These are phyloP conservation scores for Muntiacus reevesi DNA, from an alignment of 2,113 vertebrate species.

Conservation along the genomic window DNA sequence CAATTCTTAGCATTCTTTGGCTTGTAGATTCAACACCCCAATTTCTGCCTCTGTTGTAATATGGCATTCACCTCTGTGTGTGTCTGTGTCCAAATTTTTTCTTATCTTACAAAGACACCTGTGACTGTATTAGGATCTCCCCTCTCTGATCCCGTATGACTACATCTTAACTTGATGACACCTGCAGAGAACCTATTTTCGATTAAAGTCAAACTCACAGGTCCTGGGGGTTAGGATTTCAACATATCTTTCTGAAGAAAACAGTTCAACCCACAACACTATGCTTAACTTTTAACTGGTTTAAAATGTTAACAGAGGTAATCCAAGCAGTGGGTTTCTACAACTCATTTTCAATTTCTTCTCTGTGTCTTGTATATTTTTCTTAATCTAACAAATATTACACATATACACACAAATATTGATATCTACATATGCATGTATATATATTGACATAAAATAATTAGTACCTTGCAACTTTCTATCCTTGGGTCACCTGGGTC, in stretches of 20 bases:
- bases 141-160: neutral
- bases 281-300: neutral
- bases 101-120: neutral
- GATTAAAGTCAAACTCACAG: neutral
- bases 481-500: neutral
- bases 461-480: neutral
- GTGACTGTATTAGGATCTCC: neutral
- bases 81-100: neutral
- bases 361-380: neutral
- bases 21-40: neutral
- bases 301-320: neutral
- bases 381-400: neutral
- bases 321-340: neutral
- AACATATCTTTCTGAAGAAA: neutral
- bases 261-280: neutral
- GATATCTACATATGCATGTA: neutral
- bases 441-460: neutral
- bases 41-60: neutral
- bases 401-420: neutral
- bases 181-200: neutral
- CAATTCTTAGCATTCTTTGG: neutral
- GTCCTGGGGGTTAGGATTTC: neutral
- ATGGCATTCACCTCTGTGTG: neutral
- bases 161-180: neutral
- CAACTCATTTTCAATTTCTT: neutral